Base-by-base conservation (phyloP, 2,797 vertebrate genomes). In the Pangasius sanitwongsei region DNA sequence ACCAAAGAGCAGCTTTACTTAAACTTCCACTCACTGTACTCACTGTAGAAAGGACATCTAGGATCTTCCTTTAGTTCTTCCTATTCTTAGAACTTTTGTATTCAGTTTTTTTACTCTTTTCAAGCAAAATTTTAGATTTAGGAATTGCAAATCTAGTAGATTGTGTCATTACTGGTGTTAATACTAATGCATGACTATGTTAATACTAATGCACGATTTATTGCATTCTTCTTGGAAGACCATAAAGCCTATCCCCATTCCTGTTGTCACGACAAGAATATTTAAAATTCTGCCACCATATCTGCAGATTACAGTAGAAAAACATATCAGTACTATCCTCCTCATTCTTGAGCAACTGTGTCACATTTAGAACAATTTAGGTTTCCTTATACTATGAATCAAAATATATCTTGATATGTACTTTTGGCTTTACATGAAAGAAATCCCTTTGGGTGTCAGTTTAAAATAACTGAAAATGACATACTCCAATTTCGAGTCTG, bases 341-440 rank as follows among this genome's bases (percentile, higher is more conserved):
- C 31, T 70, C 18, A 41, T 20, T 41, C 28, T 41, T 72, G 15
- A 31, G 69, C 67, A 70, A 34, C 31, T 41, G 34, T 72, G 69
- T 41, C 70, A 72, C 70, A 72, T 72, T 72, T 72, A 41, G 18
- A 41, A 20, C 16, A 37, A 23, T 41, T 41, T 41, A 41, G 70
- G 41, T 18, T 9, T 37, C 3, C 16, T 72, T 72, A 41, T 74
- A 41, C 70, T 23, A 44, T 41, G 37, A 25, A 74, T 74, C 5
- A 44, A 44, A 74, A 74, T 74, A 44, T 48, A 11, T 74, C 23
- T 74, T 44, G 37, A 74, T 9, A 74, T 44, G 44, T 74, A 74
- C 55, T 82, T 82, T 57, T 41, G 53, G n/a, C 55, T 82, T 84
- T 31, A 74, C 37, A 74, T 74, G 37, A 41, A 74, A 74, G 72